Percentiles rank a stretch among this genome's conserved stretches.
phyloP scores from a whole-genome alignment of 2,797 vertebrate genomes.

The Falco concolor region DNA sequence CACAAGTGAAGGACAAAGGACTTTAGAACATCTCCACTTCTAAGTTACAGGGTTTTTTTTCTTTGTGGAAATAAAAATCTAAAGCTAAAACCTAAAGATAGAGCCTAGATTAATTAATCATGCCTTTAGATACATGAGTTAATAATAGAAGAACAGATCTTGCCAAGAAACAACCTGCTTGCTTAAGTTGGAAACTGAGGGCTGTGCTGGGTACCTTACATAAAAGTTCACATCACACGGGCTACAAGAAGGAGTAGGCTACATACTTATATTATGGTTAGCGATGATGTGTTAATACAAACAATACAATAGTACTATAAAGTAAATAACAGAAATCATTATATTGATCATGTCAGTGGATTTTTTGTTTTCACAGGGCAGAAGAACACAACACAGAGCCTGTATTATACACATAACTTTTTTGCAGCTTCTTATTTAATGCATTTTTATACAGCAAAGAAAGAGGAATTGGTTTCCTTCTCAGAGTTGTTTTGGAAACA shows the following conservation, averaged over 20 bases:
- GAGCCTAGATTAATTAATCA: neutral
- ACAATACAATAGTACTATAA: neutral
- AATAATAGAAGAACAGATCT: neutral
- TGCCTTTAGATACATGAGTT: neutral
- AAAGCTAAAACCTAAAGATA: neutral
- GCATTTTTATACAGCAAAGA: neutral
- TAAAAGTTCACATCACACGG: accelerated
- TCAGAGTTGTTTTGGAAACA: neutral
- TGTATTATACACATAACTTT: accelerated
- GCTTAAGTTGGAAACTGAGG: neutral
- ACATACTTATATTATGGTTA: neutral
- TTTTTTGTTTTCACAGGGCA: neutral
- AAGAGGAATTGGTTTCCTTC: neutral
- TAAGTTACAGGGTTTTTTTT: neutral
- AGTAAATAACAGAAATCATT: neutral
- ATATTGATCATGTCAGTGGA: neutral
- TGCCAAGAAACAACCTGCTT: neutral
- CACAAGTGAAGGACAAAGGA: neutral
- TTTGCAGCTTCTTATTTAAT: neutral
- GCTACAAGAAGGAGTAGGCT: neutral
- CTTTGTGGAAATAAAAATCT: neutral
- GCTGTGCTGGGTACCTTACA: too few species aligned
- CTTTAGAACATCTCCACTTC: neutral
- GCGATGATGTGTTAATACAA: neutral
- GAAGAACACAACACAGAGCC: neutral